Evolutionary conservation across 2,797 vertebrate species (phyloP), one percentile per base, ranked within the genome.

Genomic region (Malurus splendens): DNA sequence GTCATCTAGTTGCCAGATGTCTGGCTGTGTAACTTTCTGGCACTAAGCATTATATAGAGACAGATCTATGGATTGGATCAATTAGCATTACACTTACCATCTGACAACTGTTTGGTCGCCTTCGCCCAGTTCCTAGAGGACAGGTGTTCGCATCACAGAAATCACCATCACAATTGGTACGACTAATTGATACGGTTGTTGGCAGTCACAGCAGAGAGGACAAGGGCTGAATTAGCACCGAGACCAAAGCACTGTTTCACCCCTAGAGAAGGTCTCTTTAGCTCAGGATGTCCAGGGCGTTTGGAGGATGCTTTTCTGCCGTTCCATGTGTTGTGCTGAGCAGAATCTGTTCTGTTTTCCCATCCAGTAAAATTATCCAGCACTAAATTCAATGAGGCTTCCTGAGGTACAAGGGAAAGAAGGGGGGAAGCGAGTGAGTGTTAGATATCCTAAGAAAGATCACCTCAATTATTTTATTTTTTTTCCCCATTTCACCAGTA

Each of bases 71-170:
- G 96, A 96, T 90, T 95, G 96, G 93, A 96, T 97, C 97, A 97
- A 96, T 97, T 97, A 97, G 96, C 96, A 92, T 97, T 95, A 96
- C 95, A 96, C 97, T 96, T 96, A 97, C 96, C 97, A 97, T 97
- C 97, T 97, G 97, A 97, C 97, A 97, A 97, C 96, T 96, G 96
- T 97, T 97, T 94, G 91, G 96, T 96, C 55, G 96, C 94, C 92
- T 89, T 94, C 57, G 86, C 94, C 97, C 96, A 96, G 96, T 87
- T 96, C 95, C 96, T 96, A 96, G 96, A 90, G 96, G 97, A 96
- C 97, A 97, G 97, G 97, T 97, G 97, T 97, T 96, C 95, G 45
- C 95, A 97, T 96, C 93, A 94, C 93, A 82, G 91, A 96, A 95
- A 94, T 90, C 86, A 93, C 89, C 92, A 94, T 93, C 95, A 93